Evolutionary conservation across 2,888 invertebrate genomes (phyloP).

Genomic region (Limenitis camilla): DNA sequence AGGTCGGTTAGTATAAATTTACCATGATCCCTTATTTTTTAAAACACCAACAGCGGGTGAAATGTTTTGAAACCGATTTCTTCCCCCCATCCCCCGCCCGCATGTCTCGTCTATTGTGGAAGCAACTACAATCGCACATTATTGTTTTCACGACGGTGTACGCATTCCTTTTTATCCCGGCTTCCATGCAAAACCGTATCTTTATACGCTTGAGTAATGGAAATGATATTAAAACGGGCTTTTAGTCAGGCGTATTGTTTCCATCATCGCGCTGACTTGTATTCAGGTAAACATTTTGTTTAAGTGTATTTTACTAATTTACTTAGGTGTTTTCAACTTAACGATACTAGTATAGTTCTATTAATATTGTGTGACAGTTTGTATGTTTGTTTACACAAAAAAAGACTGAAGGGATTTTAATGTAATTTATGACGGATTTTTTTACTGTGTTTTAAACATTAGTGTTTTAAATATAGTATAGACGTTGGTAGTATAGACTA

Average conservation of each 20-base stretch:
- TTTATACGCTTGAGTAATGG: conserved; percentile 60
- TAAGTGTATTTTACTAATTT: background rate
- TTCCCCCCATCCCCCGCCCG: conserved; percentile 54
- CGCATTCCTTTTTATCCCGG: conserved; percentile 61
- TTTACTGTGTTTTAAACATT: no score
- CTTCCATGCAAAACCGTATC: conserved; percentile 60
- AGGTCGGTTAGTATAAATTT: no score
- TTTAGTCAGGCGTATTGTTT: conserved; percentile 52
- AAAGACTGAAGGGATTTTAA: no score
- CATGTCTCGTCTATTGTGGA: conserved; percentile 63
- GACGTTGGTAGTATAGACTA: no score
- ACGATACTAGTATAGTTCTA: no score
- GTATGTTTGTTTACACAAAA: no score
- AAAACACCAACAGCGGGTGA: conserved; percentile 46
- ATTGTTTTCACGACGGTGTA: conserved; percentile 63
- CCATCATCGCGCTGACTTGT: conserved; percentile 18
- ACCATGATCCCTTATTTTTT: no score
- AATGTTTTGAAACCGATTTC: conserved; percentile 74
- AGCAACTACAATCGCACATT: conserved; percentile 68
- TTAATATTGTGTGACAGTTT: no score
- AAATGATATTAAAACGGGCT: conserved; percentile 66
- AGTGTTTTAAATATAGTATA: no score
- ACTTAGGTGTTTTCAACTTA: background rate
- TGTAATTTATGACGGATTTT: no score
- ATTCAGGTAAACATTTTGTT: background rate